These are phyloP conservation scores for Rousettus leschenaultii DNA, from an alignment of 2,113 vertebrate species.

Conservation along the genomic window DNA sequence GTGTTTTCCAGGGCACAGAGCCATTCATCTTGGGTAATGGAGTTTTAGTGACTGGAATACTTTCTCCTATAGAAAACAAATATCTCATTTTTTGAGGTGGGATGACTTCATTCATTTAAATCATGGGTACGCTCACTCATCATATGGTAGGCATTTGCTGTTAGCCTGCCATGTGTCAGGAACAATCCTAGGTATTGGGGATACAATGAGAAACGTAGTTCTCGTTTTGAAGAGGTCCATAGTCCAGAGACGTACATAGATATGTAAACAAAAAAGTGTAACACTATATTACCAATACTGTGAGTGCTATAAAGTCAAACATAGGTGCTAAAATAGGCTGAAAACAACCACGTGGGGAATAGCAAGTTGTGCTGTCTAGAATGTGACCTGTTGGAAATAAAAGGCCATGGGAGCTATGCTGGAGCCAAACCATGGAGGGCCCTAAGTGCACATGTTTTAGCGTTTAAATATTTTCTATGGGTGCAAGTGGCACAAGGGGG, in stretches of 20 bases:
- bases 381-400: background rate
- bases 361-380: background rate
- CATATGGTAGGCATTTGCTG: background rate
- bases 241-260: background rate
- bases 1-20: slow-evolving; percentile 77
- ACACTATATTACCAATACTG: background rate
- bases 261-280: background rate
- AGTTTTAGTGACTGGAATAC: slow-evolving; percentile 85
- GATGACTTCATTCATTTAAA: background rate
- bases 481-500: background rate
- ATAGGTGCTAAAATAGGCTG: background rate
- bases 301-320: background rate
- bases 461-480: background rate
- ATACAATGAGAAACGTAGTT: background rate
- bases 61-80: slow-evolving; percentile 82
- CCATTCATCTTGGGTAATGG: slow-evolving; percentile 67
- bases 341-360: background rate
- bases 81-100: background rate
- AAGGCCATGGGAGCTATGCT: background rate
- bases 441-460: too few relatives aligned
- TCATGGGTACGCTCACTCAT: background rate
- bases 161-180: background rate
- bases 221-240: background rate
- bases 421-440: background rate
- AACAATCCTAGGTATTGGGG: background rate